phyloP scores from a whole-genome alignment of 2,797 vertebrate genomes.

The Thunnus albacares region DNA sequence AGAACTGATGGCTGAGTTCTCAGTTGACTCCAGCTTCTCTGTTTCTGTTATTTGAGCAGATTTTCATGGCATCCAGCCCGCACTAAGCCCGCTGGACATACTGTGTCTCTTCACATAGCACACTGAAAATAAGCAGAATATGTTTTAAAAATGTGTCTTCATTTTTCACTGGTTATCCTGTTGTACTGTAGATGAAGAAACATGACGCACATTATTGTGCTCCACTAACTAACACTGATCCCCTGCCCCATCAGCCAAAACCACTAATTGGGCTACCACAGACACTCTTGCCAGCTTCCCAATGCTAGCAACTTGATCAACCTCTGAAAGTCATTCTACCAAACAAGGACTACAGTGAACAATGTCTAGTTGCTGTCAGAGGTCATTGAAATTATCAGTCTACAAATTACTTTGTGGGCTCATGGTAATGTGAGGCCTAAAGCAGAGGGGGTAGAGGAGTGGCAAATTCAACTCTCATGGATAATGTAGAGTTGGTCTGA shows the following conservation, averaged over 20 bases:
- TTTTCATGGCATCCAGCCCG: slow-evolving; percentile 34
- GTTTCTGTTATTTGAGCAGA: slow-evolving; percentile 49
- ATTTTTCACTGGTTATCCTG: slow-evolving; percentile 42
- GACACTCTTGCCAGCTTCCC: slow-evolving; percentile 57
- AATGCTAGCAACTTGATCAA: slow-evolving; percentile 58
- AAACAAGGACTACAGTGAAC: slow-evolving; percentile 66
- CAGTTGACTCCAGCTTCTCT: slow-evolving; percentile 43
- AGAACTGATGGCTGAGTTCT: slow-evolving; percentile 36
- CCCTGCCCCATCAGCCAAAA: slow-evolving; percentile 66
- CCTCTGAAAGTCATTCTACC: slow-evolving; percentile 52
- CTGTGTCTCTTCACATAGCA: slow-evolving; percentile 4
- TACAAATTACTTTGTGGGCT: slow-evolving; percentile 79
- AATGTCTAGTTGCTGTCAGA: slow-evolving; percentile 71
- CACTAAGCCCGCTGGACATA: slow-evolving; percentile 18
- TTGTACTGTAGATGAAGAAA: slow-evolving; percentile 41
- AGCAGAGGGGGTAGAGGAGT: slow-evolving; percentile 22
- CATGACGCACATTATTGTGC: slow-evolving; percentile 51
- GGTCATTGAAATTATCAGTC: slow-evolving; percentile 78
- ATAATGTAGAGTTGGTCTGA: slow-evolving; percentile 68
- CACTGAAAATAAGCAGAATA: slow-evolving; percentile 18
- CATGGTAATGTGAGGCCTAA: slow-evolving; percentile 67
- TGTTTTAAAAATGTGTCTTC: slow-evolving; percentile 33
- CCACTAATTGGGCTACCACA: slow-evolving; percentile 74
- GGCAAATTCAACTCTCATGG: slow-evolving; percentile 64
- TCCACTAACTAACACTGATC: slow-evolving; percentile 59